Base-by-base conservation (phyloP, 2,113 vertebrate species). In the Balaeniceps rex region DNA sequence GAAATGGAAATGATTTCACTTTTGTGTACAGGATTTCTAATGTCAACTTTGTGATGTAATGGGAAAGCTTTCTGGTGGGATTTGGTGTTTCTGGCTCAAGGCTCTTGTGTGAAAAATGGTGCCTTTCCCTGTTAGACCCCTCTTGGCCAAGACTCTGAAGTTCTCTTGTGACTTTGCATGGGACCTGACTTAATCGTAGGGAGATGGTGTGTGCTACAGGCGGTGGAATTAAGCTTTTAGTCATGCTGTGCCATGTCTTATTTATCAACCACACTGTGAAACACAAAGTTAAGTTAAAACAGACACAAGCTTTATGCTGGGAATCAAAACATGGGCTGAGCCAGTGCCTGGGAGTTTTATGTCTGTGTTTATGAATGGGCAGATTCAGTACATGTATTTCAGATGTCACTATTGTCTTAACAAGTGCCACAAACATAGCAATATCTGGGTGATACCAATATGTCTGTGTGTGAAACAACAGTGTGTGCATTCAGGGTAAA, bases 1-100 rank as follows among this genome's bases (percentile, higher is more conserved):
- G 57, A 46, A 89, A 84, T 75, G 77, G 89, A 97, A 94, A 87
- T 93, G 3, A 90, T 85, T 90, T 97, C 61, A 79, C 58, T 94
- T 74, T 66, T 54, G 21, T 63, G 6, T 83, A 74, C 14, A 49
- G 82, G 78, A 70, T 89, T 95, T 82, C 46, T 80, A 89, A 77
- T 66, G 76, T 40, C 44, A 91, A 2, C 36, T 92, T 77, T 60
- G 78, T 88, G 87, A 91, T 77, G 83, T 80, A 96, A 88, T 65
- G 64, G 60, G 68, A 90, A 87, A 60, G 51, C 47, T 70, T 90
- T 94, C 78, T 83, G 71, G 14, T 80, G 81, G 29, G 40, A 63
- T 83, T 85, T 3, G 17, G 19, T 31, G 22, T 74, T 94, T 89
- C 63, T 95, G 90, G 46, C 55, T 95, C 22, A 49, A 60, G 13